A percentile compares a stretch with the other conserved stretches of the same genome.
Evolutionary conservation across 2,888 invertebrate genomes (phyloP).

Genomic region (Diadegma fenestrale): DNA sequence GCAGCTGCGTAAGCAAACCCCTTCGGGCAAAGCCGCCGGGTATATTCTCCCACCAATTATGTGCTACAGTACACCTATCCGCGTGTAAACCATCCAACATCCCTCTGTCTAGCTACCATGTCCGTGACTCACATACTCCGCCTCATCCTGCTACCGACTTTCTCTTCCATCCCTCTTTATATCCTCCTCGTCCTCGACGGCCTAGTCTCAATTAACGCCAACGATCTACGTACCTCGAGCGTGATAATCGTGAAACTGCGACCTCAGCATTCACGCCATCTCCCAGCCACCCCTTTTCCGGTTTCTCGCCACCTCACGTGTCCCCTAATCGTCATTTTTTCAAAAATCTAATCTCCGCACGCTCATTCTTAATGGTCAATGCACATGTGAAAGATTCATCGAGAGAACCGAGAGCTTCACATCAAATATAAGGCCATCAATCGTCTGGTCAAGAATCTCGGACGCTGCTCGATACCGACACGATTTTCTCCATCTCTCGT

Average conservation of each 20-base stretch:
- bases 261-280: slow-evolving; percentile 39
- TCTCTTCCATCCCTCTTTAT: slow-evolving; percentile 50
- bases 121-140: slow-evolving; percentile 14
- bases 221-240: slow-evolving; percentile 66
- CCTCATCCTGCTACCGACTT: slow-evolving; percentile 54
- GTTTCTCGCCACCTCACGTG: slow-evolving; percentile 4
- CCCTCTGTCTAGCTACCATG: slow-evolving; percentile 11
- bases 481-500: background rate
- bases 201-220: slow-evolving; percentile 54
- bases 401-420: background rate
- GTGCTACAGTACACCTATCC: slow-evolving; percentile 52
- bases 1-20: slow-evolving; percentile 50
- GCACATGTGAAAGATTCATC: slow-evolving; percentile 1
- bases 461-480: background rate
- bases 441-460: background rate
- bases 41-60: slow-evolving; percentile 63
- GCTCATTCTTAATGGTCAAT: background rate
- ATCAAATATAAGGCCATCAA: background rate
- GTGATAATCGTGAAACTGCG: slow-evolving; percentile 68
- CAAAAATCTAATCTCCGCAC: slow-evolving; percentile 6
- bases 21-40: slow-evolving; percentile 39
- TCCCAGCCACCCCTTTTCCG: background rate
- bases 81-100: slow-evolving; percentile 43
- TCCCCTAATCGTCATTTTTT: slow-evolving; percentile 32
- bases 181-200: slow-evolving; percentile 15